phyloP scores from a whole-genome alignment of 2,888 invertebrate genomes.

The Plebejus argus region DNA sequence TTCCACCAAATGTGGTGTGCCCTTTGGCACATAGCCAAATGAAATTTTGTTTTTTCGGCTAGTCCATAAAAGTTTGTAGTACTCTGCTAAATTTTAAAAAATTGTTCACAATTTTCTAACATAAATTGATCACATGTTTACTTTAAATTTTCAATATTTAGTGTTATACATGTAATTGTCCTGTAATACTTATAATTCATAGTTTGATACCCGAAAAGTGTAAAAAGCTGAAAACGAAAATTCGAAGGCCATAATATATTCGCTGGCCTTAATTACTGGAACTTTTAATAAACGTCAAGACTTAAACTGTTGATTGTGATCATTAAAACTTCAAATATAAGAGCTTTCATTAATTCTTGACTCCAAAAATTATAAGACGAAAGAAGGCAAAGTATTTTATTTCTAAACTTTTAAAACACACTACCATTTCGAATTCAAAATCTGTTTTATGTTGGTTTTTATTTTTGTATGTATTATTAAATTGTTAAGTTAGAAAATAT shows the following conservation, averaged over 20 bases:
- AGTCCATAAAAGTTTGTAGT: slow-evolving; percentile 17
- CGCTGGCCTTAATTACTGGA: slow-evolving; percentile 5
- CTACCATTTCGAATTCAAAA: background rate
- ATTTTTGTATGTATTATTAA: too few species aligned
- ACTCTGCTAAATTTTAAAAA: background rate
- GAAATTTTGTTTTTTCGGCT: slow-evolving; percentile 51
- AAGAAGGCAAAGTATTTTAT: background rate
- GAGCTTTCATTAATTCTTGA: slow-evolving; percentile 11
- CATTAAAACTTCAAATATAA: slow-evolving; percentile 22
- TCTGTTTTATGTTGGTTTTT: background rate
- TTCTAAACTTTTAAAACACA: background rate
- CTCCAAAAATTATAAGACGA: background rate
- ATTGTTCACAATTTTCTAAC: background rate
- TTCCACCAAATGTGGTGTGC: slow-evolving; percentile 45
- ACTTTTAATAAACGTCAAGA: slow-evolving; percentile 21
- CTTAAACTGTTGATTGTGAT: slow-evolving; percentile 14
- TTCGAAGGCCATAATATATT: slow-evolving; percentile 14
- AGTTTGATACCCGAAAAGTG: background rate
- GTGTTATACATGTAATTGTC: background rate
- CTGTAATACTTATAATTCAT: background rate
- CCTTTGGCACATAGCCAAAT: slow-evolving; percentile 55
- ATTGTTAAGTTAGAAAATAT: too few species aligned
- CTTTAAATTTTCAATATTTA: background rate
- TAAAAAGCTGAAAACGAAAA: background rate
- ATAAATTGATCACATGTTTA: background rate